phyloP scores from a whole-genome alignment of 2,888 invertebrate species.

The Oegoconia quadripuncta region DNA sequence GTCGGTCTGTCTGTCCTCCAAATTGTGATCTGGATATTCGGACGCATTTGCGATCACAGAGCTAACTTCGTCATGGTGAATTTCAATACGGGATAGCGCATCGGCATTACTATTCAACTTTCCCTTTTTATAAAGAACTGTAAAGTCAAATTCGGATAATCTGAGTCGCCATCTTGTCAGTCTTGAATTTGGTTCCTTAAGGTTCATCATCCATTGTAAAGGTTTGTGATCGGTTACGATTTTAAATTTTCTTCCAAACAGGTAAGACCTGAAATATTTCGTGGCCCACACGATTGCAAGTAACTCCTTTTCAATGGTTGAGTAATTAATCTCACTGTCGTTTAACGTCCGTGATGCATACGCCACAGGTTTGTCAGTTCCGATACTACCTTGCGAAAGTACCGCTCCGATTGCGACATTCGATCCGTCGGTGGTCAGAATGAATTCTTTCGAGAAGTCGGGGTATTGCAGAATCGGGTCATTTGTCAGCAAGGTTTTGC shows the following conservation, averaged over 20 bases:
- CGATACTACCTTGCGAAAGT: slow-evolving; percentile 21
- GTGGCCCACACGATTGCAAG: slow-evolving; percentile 14
- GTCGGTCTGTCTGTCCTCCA: too few species aligned
- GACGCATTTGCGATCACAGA: too few species aligned
- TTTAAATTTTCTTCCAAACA: too few species aligned
- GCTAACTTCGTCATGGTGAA: not conserved
- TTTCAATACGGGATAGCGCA: slow-evolving; percentile 13
- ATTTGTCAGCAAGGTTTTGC: slow-evolving; percentile 5
- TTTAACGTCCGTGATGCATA: slow-evolving; percentile 5
- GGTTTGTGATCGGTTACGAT: too few species aligned
- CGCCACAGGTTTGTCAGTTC: slow-evolving; percentile 14
- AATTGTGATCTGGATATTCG: too few species aligned
- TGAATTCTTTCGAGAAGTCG: slow-evolving; percentile 10
- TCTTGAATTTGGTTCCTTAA: too few species aligned
- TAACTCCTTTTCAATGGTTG: slow-evolving; percentile 14
- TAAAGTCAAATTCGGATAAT: slow-evolving; percentile 17
- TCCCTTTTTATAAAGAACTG: slow-evolving; percentile 12
- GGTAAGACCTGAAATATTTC: too few species aligned
- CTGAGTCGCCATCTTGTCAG: slow-evolving; percentile 17
- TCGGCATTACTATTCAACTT: slow-evolving; percentile 16
- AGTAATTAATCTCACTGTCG: slow-evolving; percentile 9
- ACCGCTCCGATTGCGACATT: slow-evolving; percentile 23
- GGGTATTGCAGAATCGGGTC: not conserved
- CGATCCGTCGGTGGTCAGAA: slow-evolving; percentile 23
- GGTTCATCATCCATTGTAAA: too few species aligned